Base-by-base conservation (phyloP, 1,140 invertebrate species). In the Drosophila nigromelanica region DNA sequence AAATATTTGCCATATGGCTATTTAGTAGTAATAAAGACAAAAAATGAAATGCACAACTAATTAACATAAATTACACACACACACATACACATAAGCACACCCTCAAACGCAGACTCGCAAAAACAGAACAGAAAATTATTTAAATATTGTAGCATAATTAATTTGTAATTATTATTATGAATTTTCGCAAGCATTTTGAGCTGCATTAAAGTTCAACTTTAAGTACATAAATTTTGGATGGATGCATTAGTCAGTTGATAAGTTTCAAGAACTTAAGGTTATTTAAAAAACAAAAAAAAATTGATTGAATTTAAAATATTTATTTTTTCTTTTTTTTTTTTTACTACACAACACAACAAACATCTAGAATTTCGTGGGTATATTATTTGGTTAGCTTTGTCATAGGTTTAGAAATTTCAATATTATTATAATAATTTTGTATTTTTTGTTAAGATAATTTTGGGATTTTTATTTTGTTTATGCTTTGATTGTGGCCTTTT, bases 241-340 rank as follows among this genome's bases (percentile, higher is more conserved):
- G 71, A 73, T 69, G 71, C 71, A 69, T 73, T 73, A 69, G 71
- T 73, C 73, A 81, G 76, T 73, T 77, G 30, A 64, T 64, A 58
- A 69, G 58, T 66, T 56, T 66, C 43, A 54, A 69, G 30, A 69
- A 54, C 67, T 45, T 66, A 72, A 45, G 39, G 27, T 50, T 66
- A 58, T 14, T 24, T 39, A 62, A 50, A 42, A 58, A 8, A n/a
- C n/a, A 18, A 61, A 24, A 61, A 61, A 61, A 40, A 47, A 12
- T 12, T 42, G 21, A 45, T 45, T 45, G 4, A 61, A 61, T 27
- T 21, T 40, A 18, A 45, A 45, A 12, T 21, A 18, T 12, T 33
- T 30, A 39, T 64, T 55, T 37, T 11, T 10, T 14, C 43, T 45
- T 14, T 37, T 18, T 37, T 18, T 14, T 60, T 54, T 45, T 52